Percentiles rank a stretch among this genome's conserved stretches.
These are phyloP conservation scores for Amiota minor DNA, from an alignment of 2,888 invertebrate genomes.

Conservation along the genomic window DNA sequence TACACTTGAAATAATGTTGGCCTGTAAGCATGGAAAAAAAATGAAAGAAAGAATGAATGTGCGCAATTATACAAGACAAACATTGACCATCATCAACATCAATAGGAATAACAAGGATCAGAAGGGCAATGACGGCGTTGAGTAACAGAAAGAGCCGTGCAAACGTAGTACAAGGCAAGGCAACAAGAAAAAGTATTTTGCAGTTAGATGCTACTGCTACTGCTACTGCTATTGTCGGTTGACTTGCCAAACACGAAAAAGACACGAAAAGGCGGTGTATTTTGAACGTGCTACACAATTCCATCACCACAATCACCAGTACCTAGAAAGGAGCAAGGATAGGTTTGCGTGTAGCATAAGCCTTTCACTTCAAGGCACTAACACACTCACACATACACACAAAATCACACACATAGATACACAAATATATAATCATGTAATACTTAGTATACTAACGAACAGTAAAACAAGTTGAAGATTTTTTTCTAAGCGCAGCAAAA, in stretches of 20 bases:
- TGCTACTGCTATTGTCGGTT: not conserved
- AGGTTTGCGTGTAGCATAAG: not conserved
- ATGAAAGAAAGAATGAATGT: slow-evolving; percentile 53
- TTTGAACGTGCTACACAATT: slow-evolving; percentile 26
- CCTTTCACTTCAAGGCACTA: not conserved
- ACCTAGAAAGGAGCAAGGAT: slow-evolving; percentile 55
- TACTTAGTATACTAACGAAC: slow-evolving; percentile 61
- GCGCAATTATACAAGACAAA: slow-evolving; percentile 68
- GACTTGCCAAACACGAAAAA: slow-evolving; percentile 18
- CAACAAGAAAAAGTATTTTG: not conserved
- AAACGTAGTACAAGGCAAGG: not conserved
- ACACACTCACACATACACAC: slow-evolving; percentile 37
- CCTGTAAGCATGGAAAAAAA: not conserved
- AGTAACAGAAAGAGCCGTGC: not conserved
- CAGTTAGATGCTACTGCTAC: not conserved
- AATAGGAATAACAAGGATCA: too few species aligned
- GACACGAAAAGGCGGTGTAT: slow-evolving; percentile 29
- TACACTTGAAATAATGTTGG: not conserved
- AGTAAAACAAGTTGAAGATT: slow-evolving; percentile 66
- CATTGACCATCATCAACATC: slow-evolving; percentile 50
- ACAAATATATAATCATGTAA: not conserved
- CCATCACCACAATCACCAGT: slow-evolving; percentile 4
- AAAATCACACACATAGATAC: slow-evolving; percentile 13
- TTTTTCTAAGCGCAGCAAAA: slow-evolving; percentile 42
- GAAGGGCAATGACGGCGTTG: not conserved